Percentiles rank a stretch among this genome's conserved stretches.
Conservation (phyloP, 2,797 vertebrate species). For the Oceanodroma leucorhoa region DNA sequence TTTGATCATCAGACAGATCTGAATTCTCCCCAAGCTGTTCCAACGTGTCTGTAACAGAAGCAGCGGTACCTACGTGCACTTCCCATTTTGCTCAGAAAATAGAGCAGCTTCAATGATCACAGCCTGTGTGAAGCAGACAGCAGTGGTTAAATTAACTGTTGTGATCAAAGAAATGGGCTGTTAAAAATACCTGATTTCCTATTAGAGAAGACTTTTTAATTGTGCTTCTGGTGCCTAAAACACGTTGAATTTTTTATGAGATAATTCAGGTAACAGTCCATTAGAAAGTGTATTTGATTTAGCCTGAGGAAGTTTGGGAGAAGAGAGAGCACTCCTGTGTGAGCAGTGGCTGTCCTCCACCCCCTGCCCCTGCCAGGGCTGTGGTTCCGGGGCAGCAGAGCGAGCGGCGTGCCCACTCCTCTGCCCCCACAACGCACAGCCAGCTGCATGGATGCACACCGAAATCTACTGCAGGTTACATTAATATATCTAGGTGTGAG, state of each 20-base stretch:
- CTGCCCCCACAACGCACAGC: not conserved
- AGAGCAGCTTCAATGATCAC: conserved; percentile 56
- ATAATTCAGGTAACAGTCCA: conserved; percentile 54
- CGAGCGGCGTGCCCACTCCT: rapidly evolving
- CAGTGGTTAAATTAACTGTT: conserved; percentile 52
- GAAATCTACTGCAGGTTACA: not conserved
- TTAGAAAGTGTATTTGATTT: conserved; percentile 32
- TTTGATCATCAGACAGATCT: conserved; percentile 69
- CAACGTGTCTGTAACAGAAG: conserved; percentile 74
- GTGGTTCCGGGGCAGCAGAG: rapidly evolving
- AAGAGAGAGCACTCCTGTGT: not conserved
- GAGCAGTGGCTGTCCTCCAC: not conserved
- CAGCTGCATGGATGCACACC: not conserved
- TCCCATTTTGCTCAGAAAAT: conserved; percentile 61
- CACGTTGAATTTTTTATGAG: conserved; percentile 19
- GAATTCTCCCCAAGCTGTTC: conserved; percentile 71
- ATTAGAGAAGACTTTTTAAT: conserved; percentile 42
- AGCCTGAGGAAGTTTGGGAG: not conserved
- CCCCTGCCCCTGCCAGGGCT: not conserved
- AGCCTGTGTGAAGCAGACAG: conserved; percentile 39
- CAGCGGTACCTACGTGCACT: conserved; percentile 31
- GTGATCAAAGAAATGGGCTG: conserved; percentile 63
- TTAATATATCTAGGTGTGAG: rapidly evolving
- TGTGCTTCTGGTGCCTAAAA: conserved; percentile 45
- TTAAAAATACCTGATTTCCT: conserved; percentile 45